phyloP scores from a whole-genome alignment of 1,140 invertebrate species.

The Drusus annulatus region DNA sequence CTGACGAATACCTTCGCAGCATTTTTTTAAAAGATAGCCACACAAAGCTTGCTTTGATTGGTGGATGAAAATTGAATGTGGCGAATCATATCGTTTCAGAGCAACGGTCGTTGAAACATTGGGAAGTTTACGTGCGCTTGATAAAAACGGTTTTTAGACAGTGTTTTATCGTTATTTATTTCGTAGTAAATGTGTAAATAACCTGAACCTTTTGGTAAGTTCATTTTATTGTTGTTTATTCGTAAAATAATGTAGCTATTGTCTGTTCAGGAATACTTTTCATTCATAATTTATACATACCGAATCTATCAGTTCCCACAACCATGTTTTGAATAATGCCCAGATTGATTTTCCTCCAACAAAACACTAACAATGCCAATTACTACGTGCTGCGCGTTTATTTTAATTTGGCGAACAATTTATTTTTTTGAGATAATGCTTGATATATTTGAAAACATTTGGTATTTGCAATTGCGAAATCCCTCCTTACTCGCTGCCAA shows the following conservation, averaged over 20 bases:
- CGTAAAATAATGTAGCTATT: background rate
- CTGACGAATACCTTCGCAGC: background rate
- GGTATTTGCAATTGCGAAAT: too few relatives aligned
- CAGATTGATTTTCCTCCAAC: background rate
- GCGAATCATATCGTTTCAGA: conserved; percentile 30
- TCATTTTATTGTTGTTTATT: background rate
- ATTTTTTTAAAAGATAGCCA: background rate
- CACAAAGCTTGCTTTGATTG: conserved; percentile 26
- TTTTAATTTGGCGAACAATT: background rate
- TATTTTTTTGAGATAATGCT: background rate
- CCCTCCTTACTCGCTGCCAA: too few relatives aligned
- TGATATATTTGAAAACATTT: too few relatives aligned
- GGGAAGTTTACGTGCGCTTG: conserved; percentile 35
- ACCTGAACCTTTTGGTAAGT: conserved; percentile 17
- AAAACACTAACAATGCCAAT: background rate
- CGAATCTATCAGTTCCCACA: background rate
- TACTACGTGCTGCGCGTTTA: background rate
- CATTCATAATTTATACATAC: conserved; percentile 9
- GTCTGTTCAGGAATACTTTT: background rate
- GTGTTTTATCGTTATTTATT: conserved; percentile 18
- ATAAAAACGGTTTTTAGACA: conserved; percentile 33
- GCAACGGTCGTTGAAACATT: conserved; percentile 20
- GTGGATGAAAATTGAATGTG: conserved; percentile 3
- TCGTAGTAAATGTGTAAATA: conserved; percentile 25
- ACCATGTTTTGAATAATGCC: conserved; percentile 27